Base-by-base conservation (phyloP, 1,140 invertebrate species). In the Telenomus remus region DNA sequence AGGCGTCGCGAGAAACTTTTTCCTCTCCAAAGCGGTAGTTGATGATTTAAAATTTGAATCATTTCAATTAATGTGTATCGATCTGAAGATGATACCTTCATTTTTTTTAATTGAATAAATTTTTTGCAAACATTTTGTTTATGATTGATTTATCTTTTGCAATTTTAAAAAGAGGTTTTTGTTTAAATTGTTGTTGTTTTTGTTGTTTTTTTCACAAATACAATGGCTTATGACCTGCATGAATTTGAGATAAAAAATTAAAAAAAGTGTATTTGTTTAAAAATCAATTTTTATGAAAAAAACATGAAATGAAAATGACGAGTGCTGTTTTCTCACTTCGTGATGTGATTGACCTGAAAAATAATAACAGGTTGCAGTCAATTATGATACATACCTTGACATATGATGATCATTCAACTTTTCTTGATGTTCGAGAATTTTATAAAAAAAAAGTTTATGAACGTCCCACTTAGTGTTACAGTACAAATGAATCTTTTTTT, bases 1-100 rank as follows among this genome's bases (percentile, higher is more conserved):
- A 53, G 68, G 68, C 68, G 68, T 44, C 59, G 14, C 50, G 27
- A 51, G 53, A 63, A 70, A 70, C 57, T 57, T 63, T 54, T 71
- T 42, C 43, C 42, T 13, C 44, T 35, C 5, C 48, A 43, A 15
- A 16, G 8, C 51, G 14, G 47, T 49, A 51, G 47, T 71, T 56
- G 15, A 55, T 53, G 57, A 56, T 50, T n/a, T n/a, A 46, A 63
- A 55, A 61, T 56, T 44, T 63, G n/a, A 50, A 57, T 37, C 59
- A 46, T 33, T 60, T 60, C 49, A 10, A 53, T 54, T 46, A 11
- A 27, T 27, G 6, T 27, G 6, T 27, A 27, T 27, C 6, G 19
- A 27, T 27, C 19, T 27, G 19, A 27, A 3, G 19, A 27, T 27
- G 19, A 27, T 27, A 6, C 19, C n/a, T n/a, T n/a, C n/a, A n/a